Base-by-base conservation (phyloP, 2,113 vertebrate genomes). In the Seriola quinqueradiata region DNA sequence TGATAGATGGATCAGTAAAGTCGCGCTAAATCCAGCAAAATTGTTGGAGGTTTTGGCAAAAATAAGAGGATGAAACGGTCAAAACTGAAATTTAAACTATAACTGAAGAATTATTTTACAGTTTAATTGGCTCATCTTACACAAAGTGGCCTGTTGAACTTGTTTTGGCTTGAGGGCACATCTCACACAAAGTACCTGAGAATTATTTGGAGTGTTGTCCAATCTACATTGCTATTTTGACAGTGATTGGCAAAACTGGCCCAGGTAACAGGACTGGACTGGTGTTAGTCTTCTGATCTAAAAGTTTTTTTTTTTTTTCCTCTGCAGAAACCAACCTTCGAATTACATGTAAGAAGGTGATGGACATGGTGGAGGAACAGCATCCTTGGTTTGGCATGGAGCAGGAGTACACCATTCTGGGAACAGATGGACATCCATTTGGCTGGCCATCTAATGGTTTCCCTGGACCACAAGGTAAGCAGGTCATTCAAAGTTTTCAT, bases 311-410 rank as follows among this genome's bases (percentile, higher is more conserved):
- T 3, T 2, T 60, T 28, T 46, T 8, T 34, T 8, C 63, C 2
- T 0, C 77, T 91, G 42, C 85, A 99, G 98, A 99, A 76, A 96
- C 97, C 85, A 99, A 99, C 81, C 95, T 99, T 34, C 93, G 98
- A 19, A 34, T 96, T 68, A 95, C 93, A 5, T 99, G 98, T 90
- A 96, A 93, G 8, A 96, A 96, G 81, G 89, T 99, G 79, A 99
- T 99, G 98, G 95, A 95, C 28, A 98, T 97, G 97, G 97, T 98
- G 63, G 82, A 80, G 55, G 96, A 96, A 81, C 97, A 98, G 81
- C 87, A 91, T 71, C 98, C 98, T 8, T 99, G 98, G 98, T 99
- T 99, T 84, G 98, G 98, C 65, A 99, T 99, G 98, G 98, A 99
- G 82, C 98, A 99, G 85, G 98, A 99, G 82, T 99, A 99, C 59